A percentile compares a stretch with the other conserved stretches of the same genome.
Conservation (phyloP, 2,888 invertebrate species). For the Drosophila bunnanda region DNA sequence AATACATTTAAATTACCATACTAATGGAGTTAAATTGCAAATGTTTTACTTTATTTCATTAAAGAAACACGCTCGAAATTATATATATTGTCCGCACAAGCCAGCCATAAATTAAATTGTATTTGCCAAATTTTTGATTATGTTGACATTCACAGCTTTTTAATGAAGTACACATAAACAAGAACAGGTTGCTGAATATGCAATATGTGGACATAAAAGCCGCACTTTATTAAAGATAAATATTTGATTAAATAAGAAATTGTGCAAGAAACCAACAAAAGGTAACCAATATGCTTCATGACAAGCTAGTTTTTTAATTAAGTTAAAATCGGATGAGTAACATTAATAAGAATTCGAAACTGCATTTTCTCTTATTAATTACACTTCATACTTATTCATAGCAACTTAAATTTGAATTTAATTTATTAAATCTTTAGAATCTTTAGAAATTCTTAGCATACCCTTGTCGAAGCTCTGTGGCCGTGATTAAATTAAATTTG, state of each 20-base stretch:
- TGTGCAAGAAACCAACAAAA: too few species aligned
- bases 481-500: conserved; percentile 39
- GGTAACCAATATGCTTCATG: not conserved
- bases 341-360: too few species aligned
- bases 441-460: not conserved
- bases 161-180: not conserved
- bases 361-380: not conserved
- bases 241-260: conserved; percentile 6
- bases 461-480: not conserved
- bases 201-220: not conserved
- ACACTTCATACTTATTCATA: not conserved
- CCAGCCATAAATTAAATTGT: not conserved
- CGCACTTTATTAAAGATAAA: not conserved
- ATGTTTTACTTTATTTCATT: not conserved
- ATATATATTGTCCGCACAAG: not conserved
- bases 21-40: not conserved
- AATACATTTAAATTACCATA: too few species aligned
- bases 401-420: not conserved
- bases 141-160: conserved; percentile 3
- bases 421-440: not conserved
- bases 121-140: not conserved
- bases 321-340: not conserved
- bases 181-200: not conserved
- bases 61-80: not conserved
- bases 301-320: not conserved